phyloP scores from a whole-genome alignment of 1,140 invertebrate genomes.

The Telenomus remus region DNA sequence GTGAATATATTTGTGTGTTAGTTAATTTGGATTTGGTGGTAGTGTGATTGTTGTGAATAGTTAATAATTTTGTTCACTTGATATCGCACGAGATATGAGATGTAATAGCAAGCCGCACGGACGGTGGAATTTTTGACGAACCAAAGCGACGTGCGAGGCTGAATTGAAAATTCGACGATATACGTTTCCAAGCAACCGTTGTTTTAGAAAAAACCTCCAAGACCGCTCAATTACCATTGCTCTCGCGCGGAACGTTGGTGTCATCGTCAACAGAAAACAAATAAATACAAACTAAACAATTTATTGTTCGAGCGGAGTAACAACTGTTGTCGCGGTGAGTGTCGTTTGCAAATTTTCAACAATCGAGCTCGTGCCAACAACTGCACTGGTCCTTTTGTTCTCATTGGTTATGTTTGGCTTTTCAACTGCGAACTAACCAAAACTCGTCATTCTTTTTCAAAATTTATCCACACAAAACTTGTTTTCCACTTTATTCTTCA shows the following conservation, averaged over 20 bases:
- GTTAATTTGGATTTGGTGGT: constrained; percentile 18
- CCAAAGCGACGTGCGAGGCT: not conserved
- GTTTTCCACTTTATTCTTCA: no score
- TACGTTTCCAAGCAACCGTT: constrained; percentile 21
- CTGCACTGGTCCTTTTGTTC: not conserved
- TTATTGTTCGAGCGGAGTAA: constrained; percentile 3
- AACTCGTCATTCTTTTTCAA: not conserved
- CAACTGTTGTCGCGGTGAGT: constrained; percentile 1
- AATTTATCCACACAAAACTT: not conserved
- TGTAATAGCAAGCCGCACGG: constrained; percentile 14
- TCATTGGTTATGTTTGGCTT: constrained; percentile 12
- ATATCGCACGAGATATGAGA: constrained; percentile 26
- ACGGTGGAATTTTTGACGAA: not conserved
- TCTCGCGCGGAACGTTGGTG: constrained; percentile 1
- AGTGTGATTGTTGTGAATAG: constrained; percentile 26
- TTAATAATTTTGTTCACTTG: constrained; percentile 27
- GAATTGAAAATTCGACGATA: constrained; percentile 15
- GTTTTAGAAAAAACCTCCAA: constrained; percentile 9
- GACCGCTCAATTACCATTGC: not conserved
- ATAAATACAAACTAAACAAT: constrained; percentile 15
- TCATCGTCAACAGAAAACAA: no score
- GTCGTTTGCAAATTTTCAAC: not conserved
- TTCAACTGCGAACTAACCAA: constrained; percentile 9
- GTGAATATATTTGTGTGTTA: constrained; percentile 6
- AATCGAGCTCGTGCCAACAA: no score